Evolutionary conservation across 2,797 vertebrate genomes (phyloP).

Genomic region (Alauda arvensis): DNA sequence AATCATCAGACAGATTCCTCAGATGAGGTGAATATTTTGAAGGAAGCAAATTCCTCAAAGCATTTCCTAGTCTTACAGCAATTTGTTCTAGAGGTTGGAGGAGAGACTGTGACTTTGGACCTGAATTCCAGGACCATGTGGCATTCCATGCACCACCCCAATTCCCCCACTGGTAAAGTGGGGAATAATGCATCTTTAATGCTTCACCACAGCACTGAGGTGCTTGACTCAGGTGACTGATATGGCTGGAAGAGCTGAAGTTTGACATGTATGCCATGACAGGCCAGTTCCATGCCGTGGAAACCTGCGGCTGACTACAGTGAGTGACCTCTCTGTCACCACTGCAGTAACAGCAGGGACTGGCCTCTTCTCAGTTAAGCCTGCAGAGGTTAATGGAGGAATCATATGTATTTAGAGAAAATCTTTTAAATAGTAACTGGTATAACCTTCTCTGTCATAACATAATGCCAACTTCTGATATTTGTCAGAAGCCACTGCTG

Average conservation of each 20-base stretch:
- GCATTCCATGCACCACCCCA: not conserved
- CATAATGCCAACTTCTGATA: not conserved
- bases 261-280: not conserved
- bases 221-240: not conserved
- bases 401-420: not conserved
- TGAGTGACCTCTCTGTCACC: not conserved
- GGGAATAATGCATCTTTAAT: not conserved
- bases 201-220: not conserved
- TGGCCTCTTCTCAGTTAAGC: not conserved
- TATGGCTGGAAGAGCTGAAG: not conserved
- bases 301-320: not conserved
- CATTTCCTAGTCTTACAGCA: not conserved
- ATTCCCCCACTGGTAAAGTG: not conserved
- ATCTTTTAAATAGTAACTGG: not conserved
- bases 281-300: not conserved
- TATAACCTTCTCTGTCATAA: not conserved
- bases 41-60: not conserved
- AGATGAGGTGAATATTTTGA: not conserved
- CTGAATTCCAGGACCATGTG: not conserved
- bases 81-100: not conserved
- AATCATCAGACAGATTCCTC: not conserved
- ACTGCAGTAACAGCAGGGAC: not conserved
- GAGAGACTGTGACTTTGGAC: not conserved
- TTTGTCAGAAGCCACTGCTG: not conserved
- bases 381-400: not conserved